Evolutionary conservation across 2,797 vertebrate species (phyloP).

Genomic region (Bucorvus abyssinicus): DNA sequence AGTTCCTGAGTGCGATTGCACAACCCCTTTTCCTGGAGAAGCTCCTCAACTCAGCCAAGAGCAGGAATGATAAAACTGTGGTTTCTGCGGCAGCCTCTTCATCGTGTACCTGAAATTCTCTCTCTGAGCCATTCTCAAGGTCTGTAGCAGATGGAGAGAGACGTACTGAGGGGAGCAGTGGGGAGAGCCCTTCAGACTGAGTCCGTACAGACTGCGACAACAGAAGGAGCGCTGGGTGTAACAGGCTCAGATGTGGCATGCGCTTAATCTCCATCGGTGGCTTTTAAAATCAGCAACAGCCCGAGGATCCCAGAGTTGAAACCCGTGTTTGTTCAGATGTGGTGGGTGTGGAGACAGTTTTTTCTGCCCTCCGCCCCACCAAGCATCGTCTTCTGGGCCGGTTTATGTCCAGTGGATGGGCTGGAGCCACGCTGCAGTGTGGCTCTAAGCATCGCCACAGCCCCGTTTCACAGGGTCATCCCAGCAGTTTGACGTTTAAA

Average conservation of each 20-base stretch:
- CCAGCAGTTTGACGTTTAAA: background rate
- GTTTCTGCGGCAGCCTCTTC: background rate
- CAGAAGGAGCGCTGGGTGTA: background rate
- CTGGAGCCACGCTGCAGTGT: background rate
- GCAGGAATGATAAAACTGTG: background rate
- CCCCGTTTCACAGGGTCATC: background rate
- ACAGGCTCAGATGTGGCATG: background rate
- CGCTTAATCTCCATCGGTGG: conserved; percentile 37
- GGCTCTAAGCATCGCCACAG: background rate
- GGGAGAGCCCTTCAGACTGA: background rate
- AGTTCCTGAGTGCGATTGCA: fast-evolving
- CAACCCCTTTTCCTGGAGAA: background rate
- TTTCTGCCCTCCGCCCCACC: background rate
- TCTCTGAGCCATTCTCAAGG: background rate
- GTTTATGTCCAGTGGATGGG: background rate
- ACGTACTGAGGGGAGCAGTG: background rate
- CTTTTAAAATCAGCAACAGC: conserved; percentile 6
- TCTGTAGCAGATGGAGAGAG: background rate
- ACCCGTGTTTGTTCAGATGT: background rate
- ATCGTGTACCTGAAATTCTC: background rate
- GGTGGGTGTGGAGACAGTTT: background rate
- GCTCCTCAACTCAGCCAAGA: background rate
- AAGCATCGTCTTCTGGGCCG: background rate
- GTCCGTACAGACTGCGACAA: background rate
- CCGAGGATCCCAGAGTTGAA: background rate